Conservation (phyloP, 1,140 invertebrate genomes). For the Maniola jurtina region DNA sequence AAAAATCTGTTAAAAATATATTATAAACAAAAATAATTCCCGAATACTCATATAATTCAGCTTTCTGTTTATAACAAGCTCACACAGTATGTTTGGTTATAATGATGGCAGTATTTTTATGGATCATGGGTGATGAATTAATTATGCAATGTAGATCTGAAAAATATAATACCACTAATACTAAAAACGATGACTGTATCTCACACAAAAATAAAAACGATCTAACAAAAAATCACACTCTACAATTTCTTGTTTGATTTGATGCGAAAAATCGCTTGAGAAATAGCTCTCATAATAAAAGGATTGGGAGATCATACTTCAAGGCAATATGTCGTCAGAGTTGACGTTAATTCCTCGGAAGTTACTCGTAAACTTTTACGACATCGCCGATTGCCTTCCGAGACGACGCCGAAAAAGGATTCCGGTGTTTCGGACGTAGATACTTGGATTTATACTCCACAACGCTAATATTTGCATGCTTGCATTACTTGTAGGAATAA, state of each 20-base stretch:
- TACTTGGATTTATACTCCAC: constrained; percentile 16
- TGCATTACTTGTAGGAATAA: not conserved
- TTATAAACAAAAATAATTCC: too few species aligned
- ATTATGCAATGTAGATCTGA: too few species aligned
- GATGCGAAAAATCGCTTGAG: not conserved
- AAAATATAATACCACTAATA: too few species aligned
- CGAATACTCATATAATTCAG: too few species aligned
- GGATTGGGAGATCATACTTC: constrained; percentile 21
- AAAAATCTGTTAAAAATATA: too few species aligned
- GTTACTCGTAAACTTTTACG: constrained; percentile 55
- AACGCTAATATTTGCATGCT: constrained; percentile 13
- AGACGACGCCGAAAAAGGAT: constrained; percentile 35
- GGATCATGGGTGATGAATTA: too few species aligned
- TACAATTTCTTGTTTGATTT: constrained; percentile 2
- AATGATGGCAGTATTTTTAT: too few species aligned
- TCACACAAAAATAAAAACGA: too few species aligned
- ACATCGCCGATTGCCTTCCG: constrained; percentile 45
- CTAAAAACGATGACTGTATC: too few species aligned
- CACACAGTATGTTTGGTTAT: too few species aligned
- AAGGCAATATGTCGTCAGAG: constrained; percentile 35
- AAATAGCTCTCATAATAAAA: constrained; percentile 7
- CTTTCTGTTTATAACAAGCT: too few species aligned
- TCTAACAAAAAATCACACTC: not conserved
- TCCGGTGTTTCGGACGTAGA: constrained; percentile 25
- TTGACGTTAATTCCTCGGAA: constrained; percentile 51